Evolutionary conservation across 2,888 invertebrate species (phyloP).

Genomic region (Diarsia dahlii): DNA sequence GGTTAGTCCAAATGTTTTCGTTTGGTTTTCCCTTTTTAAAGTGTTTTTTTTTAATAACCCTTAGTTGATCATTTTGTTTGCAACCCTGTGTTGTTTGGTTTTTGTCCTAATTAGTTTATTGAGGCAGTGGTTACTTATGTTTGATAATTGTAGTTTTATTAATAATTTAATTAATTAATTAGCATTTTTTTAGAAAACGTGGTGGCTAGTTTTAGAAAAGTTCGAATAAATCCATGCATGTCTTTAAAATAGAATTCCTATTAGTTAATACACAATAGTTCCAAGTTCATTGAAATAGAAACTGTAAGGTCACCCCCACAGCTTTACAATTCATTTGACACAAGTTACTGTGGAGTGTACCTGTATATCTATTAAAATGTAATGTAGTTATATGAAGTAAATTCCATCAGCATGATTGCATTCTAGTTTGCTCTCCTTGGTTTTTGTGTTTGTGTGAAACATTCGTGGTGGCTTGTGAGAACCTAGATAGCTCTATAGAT

Average conservation of each 20-base stretch:
- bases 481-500: conserved; percentile 19
- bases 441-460: conserved; percentile 53
- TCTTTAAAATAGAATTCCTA: not conserved
- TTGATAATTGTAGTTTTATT: not conserved
- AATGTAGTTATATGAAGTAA: conserved; percentile 51
- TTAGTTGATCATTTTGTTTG: conserved; percentile 25
- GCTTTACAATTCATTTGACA: conserved; percentile 18
- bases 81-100: conserved; percentile 35
- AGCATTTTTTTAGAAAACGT: conserved; percentile 16
- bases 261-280: conserved; percentile 10
- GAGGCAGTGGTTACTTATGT: conserved; percentile 4
- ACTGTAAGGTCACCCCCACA: conserved; percentile 19
- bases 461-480: conserved; percentile 21
- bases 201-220: not conserved
- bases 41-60: conserved; percentile 16
- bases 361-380: conserved; percentile 34
- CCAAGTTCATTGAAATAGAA: conserved; percentile 18
- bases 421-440: conserved; percentile 44
- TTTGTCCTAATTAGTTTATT: conserved; percentile 6
- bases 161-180: not conserved
- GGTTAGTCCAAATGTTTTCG: conserved; percentile 81
- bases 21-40: conserved; percentile 49
- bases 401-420: conserved; percentile 58
- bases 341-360: conserved; percentile 13
- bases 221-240: conserved; percentile 19